phyloP scores from a whole-genome alignment of 1,140 invertebrate genomes.

The Akabosia matsudoensis region DNA sequence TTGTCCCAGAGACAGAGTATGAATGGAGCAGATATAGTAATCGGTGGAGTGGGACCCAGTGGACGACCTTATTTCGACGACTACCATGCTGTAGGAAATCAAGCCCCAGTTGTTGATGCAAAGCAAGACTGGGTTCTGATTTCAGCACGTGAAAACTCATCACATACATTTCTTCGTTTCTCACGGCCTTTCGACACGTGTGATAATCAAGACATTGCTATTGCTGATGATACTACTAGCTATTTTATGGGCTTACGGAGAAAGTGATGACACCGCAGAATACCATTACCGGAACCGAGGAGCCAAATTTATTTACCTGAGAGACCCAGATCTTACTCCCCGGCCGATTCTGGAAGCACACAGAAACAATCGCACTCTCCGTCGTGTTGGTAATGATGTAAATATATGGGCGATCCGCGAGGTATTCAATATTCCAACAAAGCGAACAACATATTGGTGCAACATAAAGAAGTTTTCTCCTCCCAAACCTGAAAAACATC shows the following conservation, averaged over 20 bases:
- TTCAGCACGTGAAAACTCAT: slow-evolving; percentile 65
- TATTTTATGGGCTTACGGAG: slow-evolving; percentile 70
- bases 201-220: slow-evolving; percentile 46
- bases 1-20: neutral
- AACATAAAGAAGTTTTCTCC: neutral
- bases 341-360: neutral
- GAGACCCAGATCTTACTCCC: slow-evolving; percentile 51
- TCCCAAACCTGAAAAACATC: neutral
- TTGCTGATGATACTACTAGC: slow-evolving; percentile 64
- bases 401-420: slow-evolving; percentile 24
- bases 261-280: slow-evolving; percentile 55
- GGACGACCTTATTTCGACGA: neutral
- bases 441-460: neutral
- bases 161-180: slow-evolving; percentile 67
- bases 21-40: neutral
- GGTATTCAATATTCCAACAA: slow-evolving; percentile 25
- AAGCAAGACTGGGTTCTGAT: slow-evolving; percentile 67
- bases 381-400: neutral
- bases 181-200: slow-evolving; percentile 66
- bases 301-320: slow-evolving; percentile 62
- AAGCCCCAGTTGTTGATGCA: slow-evolving; percentile 63
- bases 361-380: neutral
- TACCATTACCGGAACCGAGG: slow-evolving; percentile 66
- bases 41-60: neutral
- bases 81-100: slow-evolving; percentile 60